Evolutionary conservation across 1,140 invertebrate genomes (phyloP), one percentile per base, ranked within the genome.

Genomic region (Leptinotarsa texana): DNA sequence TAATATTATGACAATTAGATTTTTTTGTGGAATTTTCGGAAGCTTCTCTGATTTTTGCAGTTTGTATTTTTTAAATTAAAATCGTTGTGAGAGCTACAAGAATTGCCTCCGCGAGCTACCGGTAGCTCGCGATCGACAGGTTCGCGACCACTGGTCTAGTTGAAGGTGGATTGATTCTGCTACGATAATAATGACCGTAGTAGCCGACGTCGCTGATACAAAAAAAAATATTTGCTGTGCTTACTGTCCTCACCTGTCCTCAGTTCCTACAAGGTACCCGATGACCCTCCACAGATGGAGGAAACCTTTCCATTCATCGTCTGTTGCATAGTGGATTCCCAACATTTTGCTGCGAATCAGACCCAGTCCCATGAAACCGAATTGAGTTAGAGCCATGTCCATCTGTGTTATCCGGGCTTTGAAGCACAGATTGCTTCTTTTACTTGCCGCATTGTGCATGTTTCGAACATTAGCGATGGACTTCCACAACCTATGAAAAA

Each of bases 241-340:
- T 42, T 42, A 11, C 33, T 42, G 33, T 42, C 13, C 83, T 82
- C 82, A 93, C 89, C 89, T 90, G 79, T 97, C 94, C 76, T 95
- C 89, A 17, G 96, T 90, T 3, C 95, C 95, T 63, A 97, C 87
- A 80, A 94, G 84, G 79, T 92, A 89, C 1, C 94, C 95, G 47
- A 96, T 90, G 1, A 93, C 91, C 62, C 90, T 88, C 95, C 95
- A 97, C 79, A 96, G 91, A 82, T 97, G 94, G 2, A 94, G 84
- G 68, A 94, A 91, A n/a, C 91, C 91, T 67, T 93, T 91, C n/a
- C 92, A 80, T 69, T 93, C 92, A 27, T 90, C 87, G 13, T 87
- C 79, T 21, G 86, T 87, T 4, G 82, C 81, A 15, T 87, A 63
- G 3, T 82, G 77, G 3, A 95, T 85, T 1, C 93, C 93, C 47